Conservation (phyloP, 2,113 vertebrate species). For the Chloropsis cyanopogon region DNA sequence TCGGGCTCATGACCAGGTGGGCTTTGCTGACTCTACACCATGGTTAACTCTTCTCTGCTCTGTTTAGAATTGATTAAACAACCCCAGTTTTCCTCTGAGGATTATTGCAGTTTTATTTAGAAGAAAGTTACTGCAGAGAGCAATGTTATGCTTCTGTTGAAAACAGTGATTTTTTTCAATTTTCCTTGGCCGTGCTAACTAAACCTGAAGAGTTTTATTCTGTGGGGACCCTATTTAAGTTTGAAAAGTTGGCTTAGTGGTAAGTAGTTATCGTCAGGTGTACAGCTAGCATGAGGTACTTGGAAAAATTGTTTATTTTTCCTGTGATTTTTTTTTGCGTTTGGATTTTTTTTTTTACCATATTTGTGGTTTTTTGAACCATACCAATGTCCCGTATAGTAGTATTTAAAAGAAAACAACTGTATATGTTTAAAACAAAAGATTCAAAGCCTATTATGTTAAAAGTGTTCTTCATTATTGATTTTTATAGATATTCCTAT, state of each 20-base stretch:
- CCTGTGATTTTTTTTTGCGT: background rate
- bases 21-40: background rate
- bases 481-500: background rate
- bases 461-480: background rate
- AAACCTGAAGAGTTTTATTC: background rate
- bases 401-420: background rate
- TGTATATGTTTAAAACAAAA: background rate
- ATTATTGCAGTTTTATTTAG: background rate
- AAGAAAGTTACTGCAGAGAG: background rate
- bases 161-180: background rate
- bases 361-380: background rate
- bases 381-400: background rate
- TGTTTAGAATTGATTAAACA: background rate
- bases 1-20: constrained; percentile 92
- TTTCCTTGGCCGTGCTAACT: background rate
- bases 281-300: background rate
- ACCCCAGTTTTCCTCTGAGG: background rate
- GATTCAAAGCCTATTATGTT: background rate
- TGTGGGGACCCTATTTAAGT: background rate
- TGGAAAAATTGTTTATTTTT: background rate
- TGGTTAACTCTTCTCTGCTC: background rate
- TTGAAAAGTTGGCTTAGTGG: background rate
- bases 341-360: background rate
- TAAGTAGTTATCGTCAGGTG: background rate
- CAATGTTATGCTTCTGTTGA: background rate